Evolutionary conservation across 2,797 vertebrate genomes (phyloP).

Genomic region (Heterohyrax brucei): DNA sequence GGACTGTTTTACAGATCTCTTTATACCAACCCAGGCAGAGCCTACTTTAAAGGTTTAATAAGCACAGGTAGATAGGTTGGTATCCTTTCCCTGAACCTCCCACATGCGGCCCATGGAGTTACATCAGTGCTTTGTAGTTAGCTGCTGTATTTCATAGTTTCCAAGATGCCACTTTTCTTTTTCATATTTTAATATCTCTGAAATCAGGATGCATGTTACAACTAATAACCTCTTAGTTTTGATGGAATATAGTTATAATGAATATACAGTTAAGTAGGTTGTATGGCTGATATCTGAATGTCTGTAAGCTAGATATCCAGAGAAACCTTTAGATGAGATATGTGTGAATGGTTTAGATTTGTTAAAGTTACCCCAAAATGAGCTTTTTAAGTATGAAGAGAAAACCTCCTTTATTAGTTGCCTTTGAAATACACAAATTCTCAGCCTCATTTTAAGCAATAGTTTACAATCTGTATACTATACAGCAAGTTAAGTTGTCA

Average conservation of each 20-base stretch:
- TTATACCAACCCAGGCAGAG: constrained; percentile 9
- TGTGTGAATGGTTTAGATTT: not conserved
- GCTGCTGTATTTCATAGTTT: constrained; percentile 17
- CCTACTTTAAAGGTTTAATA: constrained; percentile 42
- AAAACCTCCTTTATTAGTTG: constrained; percentile 20
- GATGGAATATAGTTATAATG: constrained; percentile 39
- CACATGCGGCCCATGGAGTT: not conserved
- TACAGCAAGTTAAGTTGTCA: not conserved
- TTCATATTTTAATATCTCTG: constrained; percentile 38
- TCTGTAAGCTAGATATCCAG: constrained; percentile 16
- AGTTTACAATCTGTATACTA: constrained; percentile 9
- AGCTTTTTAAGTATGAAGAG: constrained; percentile 44
- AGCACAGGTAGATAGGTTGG: not conserved
- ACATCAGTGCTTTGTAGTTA: not conserved
- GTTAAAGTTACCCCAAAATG: constrained; percentile 15
- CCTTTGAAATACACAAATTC: constrained; percentile 45
- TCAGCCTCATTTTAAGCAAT: constrained; percentile 53
- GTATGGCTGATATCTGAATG: not conserved
- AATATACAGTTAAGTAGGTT: constrained; percentile 24
- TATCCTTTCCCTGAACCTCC: not conserved
- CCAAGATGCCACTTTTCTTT: not conserved
- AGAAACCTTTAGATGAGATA: constrained; percentile 38
- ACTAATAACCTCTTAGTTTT: constrained; percentile 18
- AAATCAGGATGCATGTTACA: constrained; percentile 52
- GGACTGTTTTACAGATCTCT: not conserved